Evolutionary conservation across 1,140 invertebrate species (phyloP), one percentile per base, ranked within the genome.

Genomic region (Lasioglossum albipes): DNA sequence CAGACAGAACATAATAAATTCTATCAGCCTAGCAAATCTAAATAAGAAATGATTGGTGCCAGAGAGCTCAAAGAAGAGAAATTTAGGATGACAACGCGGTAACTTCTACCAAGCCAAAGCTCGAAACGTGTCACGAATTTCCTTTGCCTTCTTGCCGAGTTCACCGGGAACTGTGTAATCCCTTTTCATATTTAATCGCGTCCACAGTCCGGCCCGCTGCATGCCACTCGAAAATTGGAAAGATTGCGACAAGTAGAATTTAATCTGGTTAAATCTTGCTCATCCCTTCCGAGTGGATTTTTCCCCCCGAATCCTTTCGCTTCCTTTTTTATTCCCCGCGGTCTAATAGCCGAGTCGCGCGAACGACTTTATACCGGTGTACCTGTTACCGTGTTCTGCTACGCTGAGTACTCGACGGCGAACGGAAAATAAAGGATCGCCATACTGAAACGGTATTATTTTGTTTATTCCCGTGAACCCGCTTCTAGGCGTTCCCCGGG

Each of bases 81-180:
- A 36, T 36, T 36, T 36, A 36, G 3, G 36, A 36, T 4, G 36
- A 36, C 36, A 36, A 36, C 36, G 36, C 36, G 5, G 5, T 36
- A 36, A 36, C 36, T 36, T 36, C 36, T 5, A 36, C 3, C 36
- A 36, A 36, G 3, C 36, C 3, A 36, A 36, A 36, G 36, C 3
- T 36, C 36, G 36, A 36, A 75, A 45, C 82, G 73, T 87, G 70
- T 83, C 74, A 79, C 73, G 76, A 74, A 75, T 83, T 57, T 57
- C 52, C 52, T 57, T 57, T 57, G 52, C 52, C 16, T 20, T 20
- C 52, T 20, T 20, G 52, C 52, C 13, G 61, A 54, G 10, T 54
- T 18, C 16, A 20, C 16, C 52, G 16, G 6, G 52, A 16, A n/a
- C 57, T 2, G 57, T 20, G 57, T 84, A 85, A 85, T 85, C 83